Evolutionary conservation across 2,113 vertebrate genomes (phyloP), one percentile per base, ranked within the genome.

Genomic region (Eira barbara): DNA sequence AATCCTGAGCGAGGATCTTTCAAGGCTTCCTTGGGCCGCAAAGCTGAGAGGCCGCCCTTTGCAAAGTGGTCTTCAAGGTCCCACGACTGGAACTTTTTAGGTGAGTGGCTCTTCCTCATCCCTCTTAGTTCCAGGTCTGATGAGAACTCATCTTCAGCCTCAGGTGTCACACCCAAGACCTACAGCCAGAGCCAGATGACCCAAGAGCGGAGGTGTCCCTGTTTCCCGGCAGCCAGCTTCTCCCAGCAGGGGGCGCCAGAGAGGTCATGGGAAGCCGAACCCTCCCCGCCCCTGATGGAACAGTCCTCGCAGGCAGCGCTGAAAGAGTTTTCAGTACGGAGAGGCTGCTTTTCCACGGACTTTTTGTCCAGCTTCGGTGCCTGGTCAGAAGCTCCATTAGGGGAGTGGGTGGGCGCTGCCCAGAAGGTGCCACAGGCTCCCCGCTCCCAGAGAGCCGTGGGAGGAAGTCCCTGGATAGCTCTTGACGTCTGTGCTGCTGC

Each of bases 171-270:
- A n/a, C 45, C 80, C 39, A 67, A 89, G 89, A 80, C 20, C 42
- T 29, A n/a, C 17, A 42, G 39, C 34, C 31, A 7, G 0, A 82
- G 88, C 61, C 91, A 18, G 92, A 45, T 18, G 39, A 80, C 59
- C 93, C 45, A 1, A 21, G 55, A 88, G n/a, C 36, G 7, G 65
- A 63, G 45, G 45, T 3, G 42, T 52, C 34, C 29, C 57, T 8
- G 15, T 23, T 52, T 81, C 29, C 88, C 95, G 36, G 83, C 85
- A 20, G 52, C 94, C 49, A 78, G 81, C 47, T 90, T 92, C 93
- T 57, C 12, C 7, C 97, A 98, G 97, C 11, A 2, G 94, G 42
- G 94, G 97, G 81, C 94, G 67, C 55, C 63, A 96, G 80, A 96
- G 95, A n/a, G 4, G 47, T 47, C 82, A 4, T 15, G 82, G 92